Conservation (phyloP, 2,797 vertebrate species). For the Diglossa cyanea region DNA sequence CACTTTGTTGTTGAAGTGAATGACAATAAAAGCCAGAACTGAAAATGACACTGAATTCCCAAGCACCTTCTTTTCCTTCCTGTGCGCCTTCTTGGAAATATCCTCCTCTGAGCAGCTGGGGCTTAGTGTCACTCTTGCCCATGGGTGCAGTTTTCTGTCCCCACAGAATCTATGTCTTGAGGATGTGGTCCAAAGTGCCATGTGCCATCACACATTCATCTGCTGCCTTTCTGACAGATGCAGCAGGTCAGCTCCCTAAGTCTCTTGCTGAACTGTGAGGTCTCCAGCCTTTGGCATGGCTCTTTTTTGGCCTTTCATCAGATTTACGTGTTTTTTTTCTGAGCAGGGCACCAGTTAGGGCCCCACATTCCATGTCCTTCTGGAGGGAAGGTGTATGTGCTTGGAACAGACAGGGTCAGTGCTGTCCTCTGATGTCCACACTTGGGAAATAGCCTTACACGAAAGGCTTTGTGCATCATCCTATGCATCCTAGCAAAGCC, state of each 20-base stretch:
- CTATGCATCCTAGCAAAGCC: neutral
- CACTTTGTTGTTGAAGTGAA: slow-evolving; percentile 54
- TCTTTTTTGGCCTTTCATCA: neutral
- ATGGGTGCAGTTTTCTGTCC: neutral
- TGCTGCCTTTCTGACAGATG: neutral
- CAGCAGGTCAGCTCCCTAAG: neutral
- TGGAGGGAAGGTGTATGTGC: too few species aligned
- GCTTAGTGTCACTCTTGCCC: neutral
- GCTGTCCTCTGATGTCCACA: neutral
- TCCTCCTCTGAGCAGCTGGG: neutral
- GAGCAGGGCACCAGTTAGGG: neutral
- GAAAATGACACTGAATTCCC: neutral
- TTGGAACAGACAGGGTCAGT: neutral
- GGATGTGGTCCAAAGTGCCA: neutral
- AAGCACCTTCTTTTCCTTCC: neutral
- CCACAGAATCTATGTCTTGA: accelerated
- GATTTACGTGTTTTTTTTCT: neutral
- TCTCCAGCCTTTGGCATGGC: neutral
- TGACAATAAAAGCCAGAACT: slow-evolving; percentile 65
- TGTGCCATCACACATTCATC: neutral
- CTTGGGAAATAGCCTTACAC: neutral
- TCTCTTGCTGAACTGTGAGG: neutral
- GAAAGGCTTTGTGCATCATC: neutral
- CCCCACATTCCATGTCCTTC: accelerated
- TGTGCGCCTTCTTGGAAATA: neutral